These are phyloP conservation scores for Phoxinus phoxinus DNA, from an alignment of 2,113 vertebrate genomes.

Conservation along the genomic window DNA sequence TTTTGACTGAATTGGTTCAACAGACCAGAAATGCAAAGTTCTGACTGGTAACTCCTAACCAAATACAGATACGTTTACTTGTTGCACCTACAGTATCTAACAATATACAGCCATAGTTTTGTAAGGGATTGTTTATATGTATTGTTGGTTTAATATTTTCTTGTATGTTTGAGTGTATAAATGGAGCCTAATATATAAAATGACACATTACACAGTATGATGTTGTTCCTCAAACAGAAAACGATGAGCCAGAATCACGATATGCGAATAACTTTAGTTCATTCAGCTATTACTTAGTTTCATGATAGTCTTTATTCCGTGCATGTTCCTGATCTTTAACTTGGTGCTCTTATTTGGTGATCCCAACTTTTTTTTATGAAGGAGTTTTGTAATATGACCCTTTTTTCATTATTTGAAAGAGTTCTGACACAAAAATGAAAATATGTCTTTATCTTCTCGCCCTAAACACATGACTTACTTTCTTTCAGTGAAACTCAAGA, in stretches of 20 bases:
- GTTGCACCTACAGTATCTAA: slow-evolving; percentile 62
- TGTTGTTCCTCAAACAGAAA: not conserved
- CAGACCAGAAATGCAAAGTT: slow-evolving; percentile 14
- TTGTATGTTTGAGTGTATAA: slow-evolving; percentile 67
- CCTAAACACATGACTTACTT: not conserved
- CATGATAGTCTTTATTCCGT: slow-evolving; percentile 58
- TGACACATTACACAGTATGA: slow-evolving; percentile 61
- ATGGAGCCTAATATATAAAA: slow-evolving; percentile 78
- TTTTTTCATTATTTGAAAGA: not conserved
- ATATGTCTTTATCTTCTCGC: not conserved
- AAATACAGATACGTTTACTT: slow-evolving; percentile 66
- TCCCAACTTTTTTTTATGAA: slow-evolving; percentile 25
- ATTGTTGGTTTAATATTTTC: slow-evolving; percentile 62
- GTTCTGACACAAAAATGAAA: not conserved
- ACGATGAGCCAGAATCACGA: slow-evolving; percentile 34
- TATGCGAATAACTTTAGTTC: slow-evolving; percentile 10
- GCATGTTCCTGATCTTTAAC: slow-evolving; percentile 22
- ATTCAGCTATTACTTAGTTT: not conserved
- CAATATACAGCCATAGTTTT: slow-evolving; percentile 60
- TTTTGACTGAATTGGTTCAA: not conserved
- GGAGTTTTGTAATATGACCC: not conserved
- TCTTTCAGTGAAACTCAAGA: not conserved
- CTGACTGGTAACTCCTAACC: slow-evolving; percentile 61
- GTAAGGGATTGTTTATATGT: slow-evolving; percentile 63
- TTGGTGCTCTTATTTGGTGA: slow-evolving; percentile 52